Evolutionary conservation across 2,113 vertebrate genomes (phyloP), one percentile per base, ranked within the genome.

Genomic region (Nesogale talazaci): DNA sequence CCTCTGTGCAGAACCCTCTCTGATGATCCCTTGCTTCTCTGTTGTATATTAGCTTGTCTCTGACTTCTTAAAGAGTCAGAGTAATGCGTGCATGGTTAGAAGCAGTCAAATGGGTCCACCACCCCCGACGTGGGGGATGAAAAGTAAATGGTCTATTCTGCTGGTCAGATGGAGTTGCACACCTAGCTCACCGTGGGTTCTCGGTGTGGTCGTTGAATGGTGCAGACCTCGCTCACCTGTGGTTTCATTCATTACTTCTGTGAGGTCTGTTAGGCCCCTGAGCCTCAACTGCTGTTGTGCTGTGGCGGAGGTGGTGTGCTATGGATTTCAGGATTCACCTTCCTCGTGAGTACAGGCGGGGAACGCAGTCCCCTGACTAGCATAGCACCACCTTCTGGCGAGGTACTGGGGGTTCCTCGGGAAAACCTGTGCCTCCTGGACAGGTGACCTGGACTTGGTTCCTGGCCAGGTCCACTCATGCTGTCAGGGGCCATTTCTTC

Each of bases 161-260:
- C 34, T 38, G 25, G 29, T 57, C 76, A 56, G 34, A 23, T 15
- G 76, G 86, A 67, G 75, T 61, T 52, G 88, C 90, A 63, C 31
- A 9, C 12, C 69, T n/a, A 25, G 59, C 25, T 57, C 56, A 70
- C 70, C 2, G 0, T 23, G 10, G 22, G 38, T 61, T 67, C 36
- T 22, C 0, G 0, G 10, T 3, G 0, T 88, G 56, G 11, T 80
- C 27, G 25, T 9, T 20, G 92, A 34, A 65, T 36, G 52, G 36
- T 94, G 92, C 75, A 23, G 22, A 17, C 86, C 82, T 85, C 2
- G 0, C 34, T 84, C 25, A 59, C 67, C 38, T 2, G 3, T 2
- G 27, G n/a, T 76, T 25, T 63, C 20, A 5, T 89, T 40, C 52
- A 65, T 92, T 70, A 67, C 17, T 79, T 79, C 82, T 65, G 65